Evolutionary conservation across 1,140 invertebrate genomes (phyloP).

Genomic region (Meloidogyne hapla): DNA sequence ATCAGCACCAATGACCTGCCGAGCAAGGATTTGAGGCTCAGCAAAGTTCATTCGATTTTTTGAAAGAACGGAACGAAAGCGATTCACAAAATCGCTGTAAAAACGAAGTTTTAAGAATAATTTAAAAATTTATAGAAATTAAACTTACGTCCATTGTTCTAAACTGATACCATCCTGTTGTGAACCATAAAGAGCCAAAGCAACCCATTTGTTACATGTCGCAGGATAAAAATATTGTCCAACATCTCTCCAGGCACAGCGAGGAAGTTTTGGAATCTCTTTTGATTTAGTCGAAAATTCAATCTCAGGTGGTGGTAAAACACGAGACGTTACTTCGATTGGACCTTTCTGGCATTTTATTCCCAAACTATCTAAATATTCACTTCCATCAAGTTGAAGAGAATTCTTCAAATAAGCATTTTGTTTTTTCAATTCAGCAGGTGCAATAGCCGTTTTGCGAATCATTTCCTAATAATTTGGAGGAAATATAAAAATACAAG

Average conservation of each 20-base stretch:
- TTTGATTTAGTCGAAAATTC: background rate
- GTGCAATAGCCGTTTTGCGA: background rate
- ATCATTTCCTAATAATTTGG: slow-evolving; percentile 21
- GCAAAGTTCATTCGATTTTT: background rate
- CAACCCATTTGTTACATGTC: background rate
- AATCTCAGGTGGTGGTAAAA: background rate
- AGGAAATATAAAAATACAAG: background rate
- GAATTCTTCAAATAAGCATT: slow-evolving; percentile 1
- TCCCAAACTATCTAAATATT: background rate
- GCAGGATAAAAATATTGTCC: background rate
- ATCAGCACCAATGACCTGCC: background rate
- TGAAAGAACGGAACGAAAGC: background rate
- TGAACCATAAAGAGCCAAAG: background rate
- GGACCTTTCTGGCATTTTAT: background rate
- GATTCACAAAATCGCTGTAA: background rate
- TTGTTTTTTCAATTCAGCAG: slow-evolving; percentile 8
- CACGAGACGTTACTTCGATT: background rate
- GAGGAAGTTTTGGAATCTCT: background rate
- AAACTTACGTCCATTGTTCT: background rate
- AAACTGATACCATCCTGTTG: background rate
- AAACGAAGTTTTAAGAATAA: background rate
- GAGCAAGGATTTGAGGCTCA: background rate
- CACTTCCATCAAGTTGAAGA: slow-evolving; percentile 6
- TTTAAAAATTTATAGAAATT: background rate
- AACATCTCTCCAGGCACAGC: background rate